Base-by-base conservation (phyloP, 2,113 vertebrate genomes). In the Potamarius usumacintae region DNA sequence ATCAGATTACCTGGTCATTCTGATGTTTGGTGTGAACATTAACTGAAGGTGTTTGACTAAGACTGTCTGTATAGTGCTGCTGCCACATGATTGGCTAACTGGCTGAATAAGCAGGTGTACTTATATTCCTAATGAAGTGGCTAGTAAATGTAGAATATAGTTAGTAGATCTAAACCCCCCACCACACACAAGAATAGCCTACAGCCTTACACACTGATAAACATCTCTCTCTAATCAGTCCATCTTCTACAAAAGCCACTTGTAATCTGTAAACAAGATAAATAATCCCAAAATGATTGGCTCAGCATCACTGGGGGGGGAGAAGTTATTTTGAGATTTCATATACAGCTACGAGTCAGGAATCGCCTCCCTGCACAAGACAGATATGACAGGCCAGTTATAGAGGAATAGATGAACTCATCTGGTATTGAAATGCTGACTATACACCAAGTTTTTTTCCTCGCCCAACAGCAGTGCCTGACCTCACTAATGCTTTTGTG, bases 271-370 rank as follows among this genome's bases (percentile, higher is more conserved):
- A 17, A 48, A 53, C n/a, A 53, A 55, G 10, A 58, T 22, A 0
- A 22, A 53, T 58, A 22, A 57, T 48, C 14, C 52, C 53, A 53
- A 42, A 85, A 85, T 48, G 53, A 74, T 20, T 57, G 20, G 71
- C 69, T 60, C 57, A 76, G 83, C 7, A 7, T 42, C 71, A 76
- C 25, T 85, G 57, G 30, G 30, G 30, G 30, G 30, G 30, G n/a
- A n/a, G n/a, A n/a, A n/a, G 12, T 77, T 77, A 52, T 63, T 77
- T 85, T 85, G 12, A 77, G 57, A 50, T 62, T 77, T n/a, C 22
- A 85, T 77, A 63, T 20, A 62, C 57, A 78, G 71, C 84, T 77
- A 15, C 30, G 50, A 85, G 72, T 63, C 71, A 60, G 52, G 15
- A 52, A 9, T 25, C 10, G 25, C 30, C 55, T 71, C 34, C 34